Evolutionary conservation across 92 coral and sea anemone genomes (phyloP).

Genomic region (Pocillopora meandrina): DNA sequence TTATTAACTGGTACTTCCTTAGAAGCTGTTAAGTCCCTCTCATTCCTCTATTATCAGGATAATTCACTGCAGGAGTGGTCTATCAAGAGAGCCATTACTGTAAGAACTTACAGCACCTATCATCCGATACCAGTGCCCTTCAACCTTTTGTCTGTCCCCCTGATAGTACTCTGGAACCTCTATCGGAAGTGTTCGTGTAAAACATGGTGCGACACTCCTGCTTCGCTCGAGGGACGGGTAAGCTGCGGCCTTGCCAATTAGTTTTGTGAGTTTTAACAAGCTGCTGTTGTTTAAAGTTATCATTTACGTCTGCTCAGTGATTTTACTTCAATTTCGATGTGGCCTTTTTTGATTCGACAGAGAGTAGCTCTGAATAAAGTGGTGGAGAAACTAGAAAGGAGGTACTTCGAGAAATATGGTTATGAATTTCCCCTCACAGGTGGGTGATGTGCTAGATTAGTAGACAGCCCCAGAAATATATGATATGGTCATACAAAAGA

Average conservation of each 20-base stretch:
- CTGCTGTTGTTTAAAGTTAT: not conserved
- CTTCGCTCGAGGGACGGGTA: conserved; percentile 3
- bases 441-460: not conserved
- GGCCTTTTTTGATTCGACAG: not conserved
- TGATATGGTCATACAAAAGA: not conserved
- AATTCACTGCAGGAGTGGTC: conserved; percentile 38
- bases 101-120: conserved; percentile 32
- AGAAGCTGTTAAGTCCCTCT: not conserved
- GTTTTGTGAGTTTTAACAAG: not conserved
- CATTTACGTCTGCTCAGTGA: not conserved
- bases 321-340: not conserved
- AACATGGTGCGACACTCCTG: not conserved
- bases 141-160: conserved; percentile 13
- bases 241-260: not conserved
- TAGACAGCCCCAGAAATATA: not conserved
- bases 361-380: conserved; percentile 4
- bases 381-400: conserved; percentile 9
- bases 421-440: conserved; percentile 28
- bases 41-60: not conserved
- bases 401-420: conserved; percentile 24
- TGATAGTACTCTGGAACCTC: conserved; percentile 3
- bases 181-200: not conserved
- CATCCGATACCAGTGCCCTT: conserved; percentile 43
- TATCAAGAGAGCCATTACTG: conserved; percentile 35
- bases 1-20: not conserved